These are phyloP conservation scores for Xiphophorus maculatus DNA, from an alignment of 2,113 vertebrate species.

Conservation along the genomic window DNA sequence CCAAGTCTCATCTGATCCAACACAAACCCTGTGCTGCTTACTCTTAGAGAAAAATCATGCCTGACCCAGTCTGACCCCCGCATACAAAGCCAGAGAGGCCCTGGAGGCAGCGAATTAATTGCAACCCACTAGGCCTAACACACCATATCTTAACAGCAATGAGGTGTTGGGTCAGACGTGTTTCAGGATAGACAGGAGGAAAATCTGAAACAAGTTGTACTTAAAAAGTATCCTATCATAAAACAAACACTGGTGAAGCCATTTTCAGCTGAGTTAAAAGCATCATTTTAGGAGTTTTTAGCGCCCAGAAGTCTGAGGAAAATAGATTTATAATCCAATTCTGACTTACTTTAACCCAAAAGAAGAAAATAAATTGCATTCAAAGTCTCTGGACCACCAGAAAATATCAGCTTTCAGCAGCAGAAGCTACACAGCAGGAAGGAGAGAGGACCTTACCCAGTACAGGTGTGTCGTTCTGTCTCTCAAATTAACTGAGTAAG, in stretches of 20 bases:
- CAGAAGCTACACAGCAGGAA: too few relatives aligned
- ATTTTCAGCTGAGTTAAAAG: background rate
- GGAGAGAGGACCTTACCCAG: too few relatives aligned
- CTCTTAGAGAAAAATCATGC: constrained; percentile 71
- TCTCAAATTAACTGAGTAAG: too few relatives aligned
- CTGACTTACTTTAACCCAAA: too few relatives aligned
- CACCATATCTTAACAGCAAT: constrained; percentile 73
- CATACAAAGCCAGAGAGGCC: constrained; percentile 80
- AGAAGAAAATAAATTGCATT: too few relatives aligned
- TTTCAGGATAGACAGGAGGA: constrained; percentile 25
- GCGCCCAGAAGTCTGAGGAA: too few relatives aligned
- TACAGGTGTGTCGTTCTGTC: too few relatives aligned
- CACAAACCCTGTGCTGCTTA: constrained; percentile 77
- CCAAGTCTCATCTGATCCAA: constrained; percentile 76
- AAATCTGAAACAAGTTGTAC: constrained; percentile 48
- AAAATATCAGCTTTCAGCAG: too few relatives aligned
- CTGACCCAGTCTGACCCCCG: constrained; percentile 80
- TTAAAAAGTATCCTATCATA: constrained; percentile 51
- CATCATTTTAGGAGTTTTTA: background rate
- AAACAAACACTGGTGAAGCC: constrained; percentile 40
- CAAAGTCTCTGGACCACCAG: too few relatives aligned
- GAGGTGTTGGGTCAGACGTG: constrained; percentile 52
- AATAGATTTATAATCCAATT: too few relatives aligned
- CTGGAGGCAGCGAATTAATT: constrained; percentile 82
- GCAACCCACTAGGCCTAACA: constrained; percentile 78